phyloP scores from a whole-genome alignment of 2,113 vertebrate species.

The Heterocephalus glaber region DNA sequence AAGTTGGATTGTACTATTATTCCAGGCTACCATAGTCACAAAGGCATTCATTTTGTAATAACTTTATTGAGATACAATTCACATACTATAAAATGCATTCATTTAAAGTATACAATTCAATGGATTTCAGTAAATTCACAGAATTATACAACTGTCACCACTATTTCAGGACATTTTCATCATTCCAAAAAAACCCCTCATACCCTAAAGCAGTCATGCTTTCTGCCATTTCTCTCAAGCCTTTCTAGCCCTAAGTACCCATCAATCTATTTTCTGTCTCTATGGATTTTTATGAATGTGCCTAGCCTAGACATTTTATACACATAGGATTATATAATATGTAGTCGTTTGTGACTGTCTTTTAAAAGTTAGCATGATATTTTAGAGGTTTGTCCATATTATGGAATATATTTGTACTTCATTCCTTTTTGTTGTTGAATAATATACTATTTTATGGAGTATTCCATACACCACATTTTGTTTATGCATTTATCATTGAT shows the following conservation, averaged over 20 bases:
- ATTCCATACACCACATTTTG: not conserved
- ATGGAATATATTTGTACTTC: not conserved
- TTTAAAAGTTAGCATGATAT: not conserved
- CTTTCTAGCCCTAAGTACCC: not conserved
- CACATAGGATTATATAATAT: not conserved
- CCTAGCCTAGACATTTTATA: not conserved
- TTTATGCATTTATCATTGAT: not conserved
- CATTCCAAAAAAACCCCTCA: not conserved
- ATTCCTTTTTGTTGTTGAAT: slow-evolving; percentile 8
- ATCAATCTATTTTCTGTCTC: not conserved
- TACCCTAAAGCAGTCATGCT: not conserved
- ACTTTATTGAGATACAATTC: not conserved
- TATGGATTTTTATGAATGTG: not conserved
- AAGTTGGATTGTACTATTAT: not conserved
- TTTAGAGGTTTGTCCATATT: not conserved
- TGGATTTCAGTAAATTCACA: not conserved
- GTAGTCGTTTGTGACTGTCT: not conserved
- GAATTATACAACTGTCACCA: not conserved
- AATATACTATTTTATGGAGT: not conserved
- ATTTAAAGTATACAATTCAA: not conserved
- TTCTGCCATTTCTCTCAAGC: not conserved
- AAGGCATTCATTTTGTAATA: not conserved
- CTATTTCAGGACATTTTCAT: slow-evolving; percentile 35
- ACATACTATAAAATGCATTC: not conserved
- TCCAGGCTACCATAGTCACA: not conserved